These are phyloP conservation scores for Sarcophaga variegata DNA, from an alignment of 2,888 invertebrate genomes.

Conservation along the genomic window DNA sequence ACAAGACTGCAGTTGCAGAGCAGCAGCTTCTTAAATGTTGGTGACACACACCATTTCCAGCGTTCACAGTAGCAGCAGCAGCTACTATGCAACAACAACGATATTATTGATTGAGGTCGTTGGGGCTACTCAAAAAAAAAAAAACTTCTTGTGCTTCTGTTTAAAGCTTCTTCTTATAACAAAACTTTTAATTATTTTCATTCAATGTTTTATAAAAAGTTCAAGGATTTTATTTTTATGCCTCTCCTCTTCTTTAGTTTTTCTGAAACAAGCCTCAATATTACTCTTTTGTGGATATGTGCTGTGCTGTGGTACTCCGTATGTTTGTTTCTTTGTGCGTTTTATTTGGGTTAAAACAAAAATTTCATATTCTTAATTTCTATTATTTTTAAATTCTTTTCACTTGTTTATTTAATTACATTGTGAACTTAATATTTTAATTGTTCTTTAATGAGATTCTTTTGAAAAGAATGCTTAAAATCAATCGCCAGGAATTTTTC, in stretches of 20 bases:
- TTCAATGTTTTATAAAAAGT: not conserved
- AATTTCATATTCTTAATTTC: not conserved
- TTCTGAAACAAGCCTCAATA: not conserved
- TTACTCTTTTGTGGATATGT: not conserved
- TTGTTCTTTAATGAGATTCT: constrained; percentile 13
- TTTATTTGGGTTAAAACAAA: constrained; percentile 3
- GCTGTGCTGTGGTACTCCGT: not conserved
- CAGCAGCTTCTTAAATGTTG: constrained; percentile 55
- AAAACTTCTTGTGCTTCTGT: not conserved
- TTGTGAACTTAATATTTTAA: constrained; percentile 7
- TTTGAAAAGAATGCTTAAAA: constrained; percentile 7
- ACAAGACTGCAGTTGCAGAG: constrained; percentile 7
- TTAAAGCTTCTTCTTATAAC: not conserved
- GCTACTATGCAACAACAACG: not conserved
- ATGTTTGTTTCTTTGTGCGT: not conserved
- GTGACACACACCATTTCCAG: constrained; percentile 48
- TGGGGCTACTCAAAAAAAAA: not conserved
- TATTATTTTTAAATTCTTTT: not conserved
- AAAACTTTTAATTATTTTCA: not conserved
- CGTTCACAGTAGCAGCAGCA: not conserved
- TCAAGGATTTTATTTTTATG: too few species aligned
- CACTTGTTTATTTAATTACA: not conserved
- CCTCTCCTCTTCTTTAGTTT: not conserved
- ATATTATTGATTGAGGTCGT: constrained; percentile 58
- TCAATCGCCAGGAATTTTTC: constrained; percentile 46